Conservation (phyloP, 2,113 vertebrate species). For the Menidia beryllina region DNA sequence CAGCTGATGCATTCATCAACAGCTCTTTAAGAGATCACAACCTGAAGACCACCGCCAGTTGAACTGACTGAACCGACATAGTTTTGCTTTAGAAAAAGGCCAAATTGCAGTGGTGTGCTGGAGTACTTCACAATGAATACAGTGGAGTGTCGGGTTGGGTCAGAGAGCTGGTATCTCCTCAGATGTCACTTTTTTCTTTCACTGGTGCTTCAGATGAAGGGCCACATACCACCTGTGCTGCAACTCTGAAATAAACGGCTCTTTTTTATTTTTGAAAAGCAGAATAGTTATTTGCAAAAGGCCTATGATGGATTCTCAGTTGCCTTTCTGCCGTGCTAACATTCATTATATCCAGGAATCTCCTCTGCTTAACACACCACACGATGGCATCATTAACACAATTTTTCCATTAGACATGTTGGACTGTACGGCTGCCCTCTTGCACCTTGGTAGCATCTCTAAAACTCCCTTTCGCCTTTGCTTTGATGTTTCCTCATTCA, state of each 20-base stretch:
- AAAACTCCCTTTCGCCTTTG: neutral
- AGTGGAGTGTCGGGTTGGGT: constrained; percentile 8
- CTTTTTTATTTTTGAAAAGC: neutral
- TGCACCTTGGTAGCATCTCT: neutral
- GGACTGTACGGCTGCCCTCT: constrained; percentile 9
- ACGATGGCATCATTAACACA: constrained; percentile 74
- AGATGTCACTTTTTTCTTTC: neutral
- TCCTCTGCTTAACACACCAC: constrained; percentile 56
- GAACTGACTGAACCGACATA: too few relatives aligned
- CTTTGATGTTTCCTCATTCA: neutral
- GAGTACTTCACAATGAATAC: neutral
- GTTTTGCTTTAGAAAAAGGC: too few relatives aligned
- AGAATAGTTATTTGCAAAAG: neutral
- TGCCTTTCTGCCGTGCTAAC: neutral
- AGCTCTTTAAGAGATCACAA: too few relatives aligned
- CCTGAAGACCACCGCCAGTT: too few relatives aligned
- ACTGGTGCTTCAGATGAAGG: neutral
- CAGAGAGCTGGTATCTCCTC: constrained; percentile 11
- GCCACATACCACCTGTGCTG: neutral
- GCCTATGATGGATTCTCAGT: neutral
- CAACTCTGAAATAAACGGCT: neutral
- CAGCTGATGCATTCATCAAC: too few relatives aligned
- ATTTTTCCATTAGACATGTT: constrained; percentile 31
- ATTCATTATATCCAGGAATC: neutral
- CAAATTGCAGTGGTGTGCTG: too few relatives aligned